Percentiles rank a stretch among this genome's conserved stretches.
Evolutionary conservation across 1,140 invertebrate species (phyloP).

Genomic region (Listronotus bonariensis): DNA sequence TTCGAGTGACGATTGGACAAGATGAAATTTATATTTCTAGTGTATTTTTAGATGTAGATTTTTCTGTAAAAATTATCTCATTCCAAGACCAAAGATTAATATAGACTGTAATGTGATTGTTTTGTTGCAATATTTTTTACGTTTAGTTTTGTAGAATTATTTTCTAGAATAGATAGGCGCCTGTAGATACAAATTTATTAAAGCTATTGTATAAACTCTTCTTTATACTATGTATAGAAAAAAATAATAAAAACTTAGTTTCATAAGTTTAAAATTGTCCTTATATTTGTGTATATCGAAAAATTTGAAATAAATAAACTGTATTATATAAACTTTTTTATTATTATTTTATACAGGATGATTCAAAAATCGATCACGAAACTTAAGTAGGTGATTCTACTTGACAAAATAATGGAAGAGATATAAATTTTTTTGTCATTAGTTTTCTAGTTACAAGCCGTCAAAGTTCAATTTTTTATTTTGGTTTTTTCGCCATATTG

Average conservation of each 20-base stretch:
- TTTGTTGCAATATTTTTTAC: conserved; percentile 49
- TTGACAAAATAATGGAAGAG: too few relatives aligned
- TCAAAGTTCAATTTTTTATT: too few relatives aligned
- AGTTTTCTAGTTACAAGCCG: too few relatives aligned
- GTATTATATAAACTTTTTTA: conserved; percentile 9
- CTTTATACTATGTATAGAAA: conserved; percentile 45
- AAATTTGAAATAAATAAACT: conserved; percentile 6
- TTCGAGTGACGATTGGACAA: conserved; percentile 51
- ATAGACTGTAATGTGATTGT: conserved; percentile 46
- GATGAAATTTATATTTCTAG: conserved; percentile 45
- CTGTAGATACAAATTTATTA: conserved; percentile 27
- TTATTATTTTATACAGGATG: too few relatives aligned
- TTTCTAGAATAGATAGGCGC: conserved; percentile 14
- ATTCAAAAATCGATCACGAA: too few relatives aligned
- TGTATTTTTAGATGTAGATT: background rate
- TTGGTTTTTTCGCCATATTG: too few relatives aligned
- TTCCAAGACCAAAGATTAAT: conserved; percentile 44
- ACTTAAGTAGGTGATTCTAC: too few relatives aligned
- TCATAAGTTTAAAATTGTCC: conserved; percentile 39
- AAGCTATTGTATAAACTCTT: conserved; percentile 12
- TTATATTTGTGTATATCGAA: conserved; percentile 18
- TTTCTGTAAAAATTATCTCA: conserved; percentile 20
- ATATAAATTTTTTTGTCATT: too few relatives aligned
- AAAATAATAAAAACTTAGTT: conserved; percentile 40
- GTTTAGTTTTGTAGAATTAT: conserved; percentile 29